Evolutionary conservation across 2,888 invertebrate genomes (phyloP).

Genomic region (Himalopsyche kuldschensis): DNA sequence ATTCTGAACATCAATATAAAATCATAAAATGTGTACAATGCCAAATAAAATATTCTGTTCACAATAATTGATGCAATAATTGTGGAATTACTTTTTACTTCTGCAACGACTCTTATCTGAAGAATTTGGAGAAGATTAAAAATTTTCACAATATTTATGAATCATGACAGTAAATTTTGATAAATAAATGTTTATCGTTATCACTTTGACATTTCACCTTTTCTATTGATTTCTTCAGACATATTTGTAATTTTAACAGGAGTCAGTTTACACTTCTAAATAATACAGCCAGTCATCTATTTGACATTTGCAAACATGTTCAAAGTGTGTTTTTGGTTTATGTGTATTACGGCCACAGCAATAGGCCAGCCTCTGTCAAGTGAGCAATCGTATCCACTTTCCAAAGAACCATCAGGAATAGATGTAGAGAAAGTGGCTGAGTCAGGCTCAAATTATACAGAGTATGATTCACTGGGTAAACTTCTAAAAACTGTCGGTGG

Average conservation of each 20-base stretch:
- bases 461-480: background rate
- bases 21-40: too few relatives aligned
- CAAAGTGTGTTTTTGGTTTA: background rate
- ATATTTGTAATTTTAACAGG: too few relatives aligned
- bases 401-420: background rate
- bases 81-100: too few relatives aligned
- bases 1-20: too few relatives aligned
- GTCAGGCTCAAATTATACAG: background rate
- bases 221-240: background rate
- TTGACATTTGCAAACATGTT: background rate
- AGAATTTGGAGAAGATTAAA: too few relatives aligned
- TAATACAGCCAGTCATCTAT: background rate
- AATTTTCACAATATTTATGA: too few relatives aligned
- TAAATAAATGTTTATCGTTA: background rate
- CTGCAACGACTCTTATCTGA: too few relatives aligned
- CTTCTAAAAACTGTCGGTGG: background rate
- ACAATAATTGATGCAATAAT: too few relatives aligned
- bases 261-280: too few relatives aligned
- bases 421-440: background rate
- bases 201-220: background rate
- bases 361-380: background rate
- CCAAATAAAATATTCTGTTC: too few relatives aligned
- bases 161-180: too few relatives aligned
- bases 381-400: background rate
- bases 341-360: background rate